Evolutionary conservation across 2,113 vertebrate species (phyloP).

Genomic region (Ellobius talpinus): DNA sequence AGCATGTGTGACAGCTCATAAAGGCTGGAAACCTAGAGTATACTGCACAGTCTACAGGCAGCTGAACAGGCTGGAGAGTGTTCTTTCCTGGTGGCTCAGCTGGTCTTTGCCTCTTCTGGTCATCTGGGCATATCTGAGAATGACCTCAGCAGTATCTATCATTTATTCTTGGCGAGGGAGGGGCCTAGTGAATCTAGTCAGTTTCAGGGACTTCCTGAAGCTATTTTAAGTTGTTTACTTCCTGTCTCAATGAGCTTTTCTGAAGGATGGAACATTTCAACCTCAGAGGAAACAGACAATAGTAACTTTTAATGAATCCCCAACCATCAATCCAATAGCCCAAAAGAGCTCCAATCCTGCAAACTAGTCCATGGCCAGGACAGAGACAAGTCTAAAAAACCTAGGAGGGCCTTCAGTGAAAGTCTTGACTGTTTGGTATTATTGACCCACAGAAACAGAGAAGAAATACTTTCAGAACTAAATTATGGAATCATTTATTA

Average conservation of each 20-base stretch:
- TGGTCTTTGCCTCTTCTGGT: background rate
- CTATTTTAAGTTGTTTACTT: no score
- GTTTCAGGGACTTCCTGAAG: background rate
- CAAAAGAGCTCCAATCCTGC: background rate
- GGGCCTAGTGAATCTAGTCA: background rate
- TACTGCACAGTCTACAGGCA: no score
- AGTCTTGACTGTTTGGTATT: background rate
- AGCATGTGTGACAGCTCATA: no score
- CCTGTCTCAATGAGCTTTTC: background rate
- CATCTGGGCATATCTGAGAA: background rate
- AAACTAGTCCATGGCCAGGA: background rate
- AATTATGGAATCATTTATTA: background rate
- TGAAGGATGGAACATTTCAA: background rate
- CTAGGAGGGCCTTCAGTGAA: background rate
- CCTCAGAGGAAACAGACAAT: background rate
- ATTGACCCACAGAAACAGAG: background rate
- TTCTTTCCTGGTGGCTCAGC: background rate
- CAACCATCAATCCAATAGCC: background rate
- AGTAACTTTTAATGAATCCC: background rate
- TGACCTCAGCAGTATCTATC: background rate
- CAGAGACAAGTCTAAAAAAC: background rate
- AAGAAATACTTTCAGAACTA: background rate
- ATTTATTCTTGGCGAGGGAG: background rate
- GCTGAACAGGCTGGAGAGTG: no score
- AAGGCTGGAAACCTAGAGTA: no score